phyloP scores from a whole-genome alignment of 2,113 vertebrate species.

The Campylomormyrus tamandua region DNA sequence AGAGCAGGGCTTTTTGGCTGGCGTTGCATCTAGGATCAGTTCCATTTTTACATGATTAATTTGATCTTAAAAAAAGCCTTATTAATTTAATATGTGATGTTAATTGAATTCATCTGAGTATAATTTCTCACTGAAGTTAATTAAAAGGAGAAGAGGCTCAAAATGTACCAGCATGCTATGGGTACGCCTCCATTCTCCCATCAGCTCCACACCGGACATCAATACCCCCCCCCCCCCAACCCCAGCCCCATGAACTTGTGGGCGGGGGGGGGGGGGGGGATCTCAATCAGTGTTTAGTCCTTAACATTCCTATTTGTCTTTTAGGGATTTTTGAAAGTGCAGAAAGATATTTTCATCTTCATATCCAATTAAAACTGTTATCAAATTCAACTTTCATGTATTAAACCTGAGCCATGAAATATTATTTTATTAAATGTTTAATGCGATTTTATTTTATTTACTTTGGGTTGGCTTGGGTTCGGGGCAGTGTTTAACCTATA shows the following conservation, averaged over 20 bases:
- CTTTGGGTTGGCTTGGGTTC: slow-evolving; percentile 24
- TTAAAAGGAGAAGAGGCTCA: slow-evolving; percentile 73
- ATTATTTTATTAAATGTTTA: slow-evolving; percentile 61
- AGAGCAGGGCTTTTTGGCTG: slow-evolving; percentile 60
- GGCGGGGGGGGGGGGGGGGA: fast-evolving
- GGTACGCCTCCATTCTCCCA: slow-evolving; percentile 8
- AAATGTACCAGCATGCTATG: slow-evolving; percentile 35
- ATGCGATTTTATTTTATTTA: slow-evolving; percentile 44
- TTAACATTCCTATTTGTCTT: slow-evolving; percentile 29
- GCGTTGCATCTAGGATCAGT: slow-evolving; percentile 85
- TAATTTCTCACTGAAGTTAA: slow-evolving; percentile 66
- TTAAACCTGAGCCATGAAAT: slow-evolving; percentile 59
- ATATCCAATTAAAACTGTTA: slow-evolving; percentile 64
- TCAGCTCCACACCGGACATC: neutral
- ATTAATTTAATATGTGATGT: slow-evolving; percentile 91
- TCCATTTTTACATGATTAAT: slow-evolving; percentile 93
- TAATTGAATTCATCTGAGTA: slow-evolving; percentile 88
- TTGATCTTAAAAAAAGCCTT: slow-evolving; percentile 94
- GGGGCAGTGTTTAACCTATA: slow-evolving; percentile 43
- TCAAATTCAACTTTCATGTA: slow-evolving; percentile 53
- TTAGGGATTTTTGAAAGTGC: slow-evolving; percentile 33
- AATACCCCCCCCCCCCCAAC: neutral
- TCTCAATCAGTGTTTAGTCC: neutral
- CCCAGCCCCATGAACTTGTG: neutral
- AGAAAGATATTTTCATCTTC: slow-evolving; percentile 44